Conservation (phyloP, 35 echinoderm and acorn worm species). For the Nesometra sesokonis region DNA sequence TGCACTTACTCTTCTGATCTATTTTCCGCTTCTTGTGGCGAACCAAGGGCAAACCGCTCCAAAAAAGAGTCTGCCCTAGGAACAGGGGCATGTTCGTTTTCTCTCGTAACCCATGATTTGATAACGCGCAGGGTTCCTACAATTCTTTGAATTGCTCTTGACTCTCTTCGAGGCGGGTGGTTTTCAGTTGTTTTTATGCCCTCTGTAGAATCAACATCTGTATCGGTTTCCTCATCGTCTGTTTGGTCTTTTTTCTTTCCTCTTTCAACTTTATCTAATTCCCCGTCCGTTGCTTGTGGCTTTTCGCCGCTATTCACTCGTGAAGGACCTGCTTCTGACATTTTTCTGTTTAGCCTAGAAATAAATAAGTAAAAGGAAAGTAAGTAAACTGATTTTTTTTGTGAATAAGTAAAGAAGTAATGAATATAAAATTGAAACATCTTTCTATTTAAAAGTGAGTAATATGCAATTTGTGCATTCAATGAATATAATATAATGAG, state of each 20-base stretch:
- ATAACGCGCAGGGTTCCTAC: conserved; percentile 40
- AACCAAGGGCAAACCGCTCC: conserved; percentile 77
- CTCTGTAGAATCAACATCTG: background rate
- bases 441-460: too few relatives aligned
- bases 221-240: background rate
- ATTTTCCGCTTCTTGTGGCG: conserved; percentile 42
- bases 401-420: too few relatives aligned
- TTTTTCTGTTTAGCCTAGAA: background rate
- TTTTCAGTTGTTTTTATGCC: background rate
- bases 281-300: background rate
- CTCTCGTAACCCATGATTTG: conserved; percentile 78
- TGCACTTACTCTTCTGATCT: conserved; percentile 3
- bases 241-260: background rate
- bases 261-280: background rate
- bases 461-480: too few relatives aligned
- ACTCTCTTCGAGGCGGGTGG: background rate
- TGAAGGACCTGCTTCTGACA: background rate
- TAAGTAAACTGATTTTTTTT: too few relatives aligned
- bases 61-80: conserved; percentile 87
- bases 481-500: too few relatives aligned
- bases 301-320: background rate
- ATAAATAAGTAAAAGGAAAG: too few relatives aligned
- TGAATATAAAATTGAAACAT: too few relatives aligned
- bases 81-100: conserved; percentile 34
- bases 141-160: background rate